These are phyloP conservation scores for Drepana arcuata DNA, from an alignment of 1,140 invertebrate genomes.

Conservation along the genomic window DNA sequence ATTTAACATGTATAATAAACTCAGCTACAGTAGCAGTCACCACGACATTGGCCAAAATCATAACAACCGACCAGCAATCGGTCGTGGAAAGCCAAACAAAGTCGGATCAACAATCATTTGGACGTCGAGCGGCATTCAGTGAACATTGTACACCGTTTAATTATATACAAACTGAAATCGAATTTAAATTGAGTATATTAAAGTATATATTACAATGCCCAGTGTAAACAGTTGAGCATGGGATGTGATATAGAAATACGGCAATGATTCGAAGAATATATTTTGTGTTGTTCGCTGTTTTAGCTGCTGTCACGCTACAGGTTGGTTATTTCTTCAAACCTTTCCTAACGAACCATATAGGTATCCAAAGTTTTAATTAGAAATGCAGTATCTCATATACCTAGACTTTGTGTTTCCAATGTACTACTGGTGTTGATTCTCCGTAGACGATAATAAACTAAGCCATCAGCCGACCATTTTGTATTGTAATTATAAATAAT, in stretches of 20 bases:
- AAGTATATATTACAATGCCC: conserved; percentile 5
- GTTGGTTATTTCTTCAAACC: conserved; percentile 19
- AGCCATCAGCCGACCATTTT: not conserved
- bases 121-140: conserved; percentile 11
- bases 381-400: not conserved
- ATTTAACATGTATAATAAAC: conserved; percentile 8
- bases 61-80: conserved; percentile 27
- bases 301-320: conserved; percentile 39
- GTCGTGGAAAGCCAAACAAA: conserved; percentile 32
- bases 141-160: conserved; percentile 8
- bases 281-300: conserved; percentile 26
- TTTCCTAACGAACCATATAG: not conserved
- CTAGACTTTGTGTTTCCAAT: too few species aligned
- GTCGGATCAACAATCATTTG: conserved; percentile 21
- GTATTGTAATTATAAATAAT: not conserved
- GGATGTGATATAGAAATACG: conserved; percentile 17
- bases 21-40: conserved; percentile 6
- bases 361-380: not conserved
- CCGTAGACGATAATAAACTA: not conserved
- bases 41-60: conserved; percentile 18
- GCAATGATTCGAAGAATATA: conserved; percentile 43
- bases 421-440: too few species aligned
- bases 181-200: conserved; percentile 5
- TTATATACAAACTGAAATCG: not conserved
- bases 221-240: conserved; percentile 21